These are phyloP conservation scores for Caenorhabditis sp. DNA, from an alignment of 2,888 invertebrate species.

Conservation along the genomic window DNA sequence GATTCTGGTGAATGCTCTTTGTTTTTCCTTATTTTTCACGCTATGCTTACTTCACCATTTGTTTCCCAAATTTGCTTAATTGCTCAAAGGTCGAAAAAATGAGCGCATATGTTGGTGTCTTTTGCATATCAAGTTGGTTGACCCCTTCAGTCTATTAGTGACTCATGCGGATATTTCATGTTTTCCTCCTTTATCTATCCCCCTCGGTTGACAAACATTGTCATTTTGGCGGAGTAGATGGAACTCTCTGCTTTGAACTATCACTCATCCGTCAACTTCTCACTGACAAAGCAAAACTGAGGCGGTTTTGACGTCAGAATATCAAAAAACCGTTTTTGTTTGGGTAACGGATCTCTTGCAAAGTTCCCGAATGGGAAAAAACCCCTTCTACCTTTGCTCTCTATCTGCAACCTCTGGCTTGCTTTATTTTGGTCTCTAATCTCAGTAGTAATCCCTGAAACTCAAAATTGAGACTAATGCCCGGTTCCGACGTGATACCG, in stretches of 20 bases:
- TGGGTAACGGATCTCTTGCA: conserved; percentile 37
- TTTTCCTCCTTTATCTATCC: neutral
- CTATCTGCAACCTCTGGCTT: conserved; percentile 9
- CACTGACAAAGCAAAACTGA: conserved; percentile 43
- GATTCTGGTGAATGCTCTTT: too few relatives aligned
- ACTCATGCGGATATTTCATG: neutral
- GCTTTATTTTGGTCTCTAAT: conserved; percentile 14
- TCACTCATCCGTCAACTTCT: conserved; percentile 47
- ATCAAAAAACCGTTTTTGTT: conserved; percentile 44
- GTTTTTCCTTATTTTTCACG: neutral
- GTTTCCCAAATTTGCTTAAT: too few relatives aligned
- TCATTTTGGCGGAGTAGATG: conserved; percentile 30
- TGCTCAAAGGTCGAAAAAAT: too few relatives aligned
- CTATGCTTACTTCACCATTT: too few relatives aligned
- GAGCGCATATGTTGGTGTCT: neutral
- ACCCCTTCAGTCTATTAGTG: too few relatives aligned
- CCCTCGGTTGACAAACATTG: conserved; percentile 49
- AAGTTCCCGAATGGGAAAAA: neutral
- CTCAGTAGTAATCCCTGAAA: neutral
- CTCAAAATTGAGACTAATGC: too few relatives aligned
- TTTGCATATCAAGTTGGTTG: neutral
- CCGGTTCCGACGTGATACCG: conserved; percentile 2
- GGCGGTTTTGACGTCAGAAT: conserved; percentile 47
- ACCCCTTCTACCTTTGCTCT: neutral
- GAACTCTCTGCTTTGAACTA: conserved; percentile 27